Evolutionary conservation across 2,113 vertebrate species (phyloP).

Genomic region (Nycticorax nycticorax): DNA sequence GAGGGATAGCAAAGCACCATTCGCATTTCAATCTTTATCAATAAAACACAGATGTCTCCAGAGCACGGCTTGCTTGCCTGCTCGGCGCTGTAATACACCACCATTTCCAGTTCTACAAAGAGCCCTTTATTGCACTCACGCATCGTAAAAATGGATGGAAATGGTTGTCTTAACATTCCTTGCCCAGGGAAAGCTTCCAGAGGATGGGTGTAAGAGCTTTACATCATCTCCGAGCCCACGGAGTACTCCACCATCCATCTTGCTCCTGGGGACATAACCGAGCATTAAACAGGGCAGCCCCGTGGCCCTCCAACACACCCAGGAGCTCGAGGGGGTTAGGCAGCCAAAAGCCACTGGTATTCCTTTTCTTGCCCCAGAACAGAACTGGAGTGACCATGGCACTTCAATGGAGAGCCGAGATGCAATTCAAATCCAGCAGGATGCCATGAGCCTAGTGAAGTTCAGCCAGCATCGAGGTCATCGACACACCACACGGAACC

Average conservation of each 20-base stretch:
- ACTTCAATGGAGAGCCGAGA: background rate
- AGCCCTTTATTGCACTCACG: background rate
- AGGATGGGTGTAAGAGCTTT: background rate
- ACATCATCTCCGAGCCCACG: background rate
- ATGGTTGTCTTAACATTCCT: background rate
- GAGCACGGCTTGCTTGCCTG: background rate
- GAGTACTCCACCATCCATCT: rapidly evolving
- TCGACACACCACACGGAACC: background rate
- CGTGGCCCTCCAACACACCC: background rate
- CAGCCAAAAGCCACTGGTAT: background rate
- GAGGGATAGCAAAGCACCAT: background rate
- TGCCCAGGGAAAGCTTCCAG: background rate
- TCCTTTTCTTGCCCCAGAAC: background rate
- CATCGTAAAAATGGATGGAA: background rate
- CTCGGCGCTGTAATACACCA: background rate
- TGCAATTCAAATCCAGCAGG: background rate
- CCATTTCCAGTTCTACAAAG: background rate
- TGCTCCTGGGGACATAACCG: rapidly evolving
- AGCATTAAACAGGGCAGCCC: background rate
- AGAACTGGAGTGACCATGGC: background rate
- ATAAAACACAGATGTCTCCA: background rate
- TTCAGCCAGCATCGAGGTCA: background rate
- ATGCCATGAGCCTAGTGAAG: background rate
- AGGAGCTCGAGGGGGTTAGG: no score
- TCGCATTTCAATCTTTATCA: background rate